Conservation (phyloP, 2,888 invertebrate genomes). For the Drosophila niveifrons region DNA sequence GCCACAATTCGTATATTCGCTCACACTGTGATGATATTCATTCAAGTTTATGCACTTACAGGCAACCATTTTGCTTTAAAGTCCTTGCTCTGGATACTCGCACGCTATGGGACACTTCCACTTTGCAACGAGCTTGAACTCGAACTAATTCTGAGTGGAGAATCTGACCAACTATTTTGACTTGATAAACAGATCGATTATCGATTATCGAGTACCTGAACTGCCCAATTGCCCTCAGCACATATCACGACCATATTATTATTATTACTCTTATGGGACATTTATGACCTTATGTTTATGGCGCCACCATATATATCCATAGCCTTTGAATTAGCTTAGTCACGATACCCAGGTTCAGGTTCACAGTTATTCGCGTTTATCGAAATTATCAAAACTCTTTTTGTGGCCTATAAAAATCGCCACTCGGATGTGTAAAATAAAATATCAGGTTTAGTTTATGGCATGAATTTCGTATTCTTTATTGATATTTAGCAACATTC, state of each 20-base stretch:
- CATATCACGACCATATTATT: conserved; percentile 26
- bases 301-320: conserved; percentile 38
- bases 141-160: conserved; percentile 50
- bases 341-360: conserved; percentile 9
- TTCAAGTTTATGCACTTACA: conserved; percentile 55
- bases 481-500: conserved; percentile 51
- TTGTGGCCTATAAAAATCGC: conserved; percentile 58
- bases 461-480: conserved; percentile 45
- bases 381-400: conserved; percentile 27
- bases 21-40: not conserved
- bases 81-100: conserved; percentile 43
- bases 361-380: conserved; percentile 21
- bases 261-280: conserved; percentile 34
- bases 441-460: conserved; percentile 56
- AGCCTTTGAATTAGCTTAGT: not conserved
- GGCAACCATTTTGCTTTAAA: conserved; percentile 60
- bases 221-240: conserved; percentile 29
- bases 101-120: conserved; percentile 50
- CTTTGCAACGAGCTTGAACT: conserved; percentile 35
- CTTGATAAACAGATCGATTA: conserved; percentile 54
- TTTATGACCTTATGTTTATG: conserved; percentile 37
- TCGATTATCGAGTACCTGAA: conserved; percentile 16
- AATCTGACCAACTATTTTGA: conserved; percentile 61
- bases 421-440: conserved; percentile 45
- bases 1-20: not conserved